Base-by-base conservation (phyloP, 2,113 vertebrate species). In the Gorsachius goisagi region DNA sequence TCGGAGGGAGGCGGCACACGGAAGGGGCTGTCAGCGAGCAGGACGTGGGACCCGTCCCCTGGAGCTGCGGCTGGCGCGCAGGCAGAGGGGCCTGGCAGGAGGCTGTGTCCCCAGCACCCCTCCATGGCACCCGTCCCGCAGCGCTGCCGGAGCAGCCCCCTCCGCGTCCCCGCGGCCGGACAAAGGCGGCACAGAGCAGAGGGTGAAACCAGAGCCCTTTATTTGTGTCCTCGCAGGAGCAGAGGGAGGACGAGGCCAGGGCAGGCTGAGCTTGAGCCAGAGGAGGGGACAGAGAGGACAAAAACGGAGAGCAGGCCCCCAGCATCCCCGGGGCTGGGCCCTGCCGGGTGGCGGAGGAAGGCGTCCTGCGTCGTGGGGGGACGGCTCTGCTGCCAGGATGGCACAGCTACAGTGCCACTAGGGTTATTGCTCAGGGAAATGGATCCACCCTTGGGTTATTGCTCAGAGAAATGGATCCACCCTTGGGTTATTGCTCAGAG, bases 181-280 rank as follows among this genome's bases (percentile, higher is more conserved):
- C 89, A 93, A 94, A 96, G 74, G 85, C 92, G 2, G 86, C 94
- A 87, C 85, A 93, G 92, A 95, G 67, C n/a, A 3, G 68, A 52
- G 82, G 88, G 81, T 96, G 94, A 94, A 94, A 96, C 90, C 73
- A 2, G 93, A 96, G 92, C 93, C 95, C 90, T 97, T 97, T 97
- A 97, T 96, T 97, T 92, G 88, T 91, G 88, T 95, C 82, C 79
- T 85, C 2, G 1, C 22, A 8, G 53, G 32, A 37, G 55, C 45
- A 10, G 47, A 21, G 52, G 82, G 76, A 89, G 88, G 60, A 83
- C 76, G 68, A 62, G 77, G 74, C 78, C 33, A 1, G 69, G 47
- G 50, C 11, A 0, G 58, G 81, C 85, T 52, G 81, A 12, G 18
- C 49, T 32, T 3, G 30, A 91, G 90, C 80, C 91, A 77, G 72